Evolutionary conservation across 2,797 vertebrate species (phyloP).

Genomic region (Peromyscus eremicus): DNA sequence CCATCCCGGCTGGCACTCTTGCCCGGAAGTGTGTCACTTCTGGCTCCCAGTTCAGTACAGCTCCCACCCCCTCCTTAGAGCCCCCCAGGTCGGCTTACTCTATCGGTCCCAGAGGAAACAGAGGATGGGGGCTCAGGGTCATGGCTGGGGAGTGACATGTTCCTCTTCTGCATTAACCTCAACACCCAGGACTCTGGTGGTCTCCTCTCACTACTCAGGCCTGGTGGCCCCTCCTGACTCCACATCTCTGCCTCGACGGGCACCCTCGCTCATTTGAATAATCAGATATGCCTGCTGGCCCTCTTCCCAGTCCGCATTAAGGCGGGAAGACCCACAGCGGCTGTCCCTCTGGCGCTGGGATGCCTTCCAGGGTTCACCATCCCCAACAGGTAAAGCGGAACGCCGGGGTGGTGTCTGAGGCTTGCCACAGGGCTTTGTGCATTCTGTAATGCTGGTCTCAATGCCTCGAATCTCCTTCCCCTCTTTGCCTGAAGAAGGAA

Average conservation of each 20-base stretch:
- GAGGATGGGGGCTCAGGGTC: neutral
- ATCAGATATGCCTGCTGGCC: neutral
- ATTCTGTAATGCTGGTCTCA: neutral
- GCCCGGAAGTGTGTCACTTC: neutral
- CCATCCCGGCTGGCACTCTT: neutral
- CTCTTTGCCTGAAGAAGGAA: slow-evolving; percentile 8
- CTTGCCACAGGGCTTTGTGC: neutral
- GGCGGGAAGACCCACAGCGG: neutral
- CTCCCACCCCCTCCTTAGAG: neutral
- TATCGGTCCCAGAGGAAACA: neutral
- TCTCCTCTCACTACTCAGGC: neutral
- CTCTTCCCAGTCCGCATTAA: neutral
- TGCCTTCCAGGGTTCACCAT: neutral
- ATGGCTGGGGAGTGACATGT: neutral
- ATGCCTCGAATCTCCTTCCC: neutral
- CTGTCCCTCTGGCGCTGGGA: too few species aligned
- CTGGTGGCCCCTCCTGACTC: neutral
- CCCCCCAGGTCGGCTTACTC: neutral
- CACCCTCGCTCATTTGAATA: neutral
- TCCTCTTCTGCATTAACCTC: neutral
- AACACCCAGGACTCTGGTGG: neutral
- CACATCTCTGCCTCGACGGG: neutral
- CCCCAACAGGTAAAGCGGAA: neutral
- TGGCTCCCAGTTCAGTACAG: neutral
- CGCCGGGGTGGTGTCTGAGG: neutral